These are phyloP conservation scores for Acanthosoma haemorrhoidale DNA, from an alignment of 2,888 invertebrate genomes.

Conservation along the genomic window DNA sequence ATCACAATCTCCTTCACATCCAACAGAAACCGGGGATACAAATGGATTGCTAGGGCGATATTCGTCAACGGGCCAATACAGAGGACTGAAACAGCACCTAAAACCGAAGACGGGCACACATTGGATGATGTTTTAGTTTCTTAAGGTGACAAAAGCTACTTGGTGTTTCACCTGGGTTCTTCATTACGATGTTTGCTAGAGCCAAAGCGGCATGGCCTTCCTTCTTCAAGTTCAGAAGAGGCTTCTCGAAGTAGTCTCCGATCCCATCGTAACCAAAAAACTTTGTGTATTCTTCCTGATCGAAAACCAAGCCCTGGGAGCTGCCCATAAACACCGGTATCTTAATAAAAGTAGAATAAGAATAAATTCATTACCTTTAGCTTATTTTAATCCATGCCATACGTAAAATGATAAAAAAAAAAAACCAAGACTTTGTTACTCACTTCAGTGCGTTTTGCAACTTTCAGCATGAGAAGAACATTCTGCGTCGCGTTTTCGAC, in stretches of 20 bases:
- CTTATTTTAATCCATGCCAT: background rate
- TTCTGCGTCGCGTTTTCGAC: conserved; percentile 50
- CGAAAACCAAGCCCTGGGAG: conserved; percentile 44
- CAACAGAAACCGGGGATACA: conserved; percentile 45
- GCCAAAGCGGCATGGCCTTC: conserved; percentile 48
- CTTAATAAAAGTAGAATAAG: conserved; percentile 43
- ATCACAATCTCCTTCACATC: conserved; percentile 45
- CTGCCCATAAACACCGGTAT: conserved; percentile 51
- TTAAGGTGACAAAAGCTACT: conserved; percentile 48
- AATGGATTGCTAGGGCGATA: conserved; percentile 50
- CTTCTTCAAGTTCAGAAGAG: conserved; percentile 44
- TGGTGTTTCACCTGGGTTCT: conserved; percentile 46
- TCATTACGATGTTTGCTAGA: conserved; percentile 46
- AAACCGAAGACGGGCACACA: conserved; percentile 40
- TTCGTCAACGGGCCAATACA: conserved; percentile 54
- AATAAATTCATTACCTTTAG: background rate
- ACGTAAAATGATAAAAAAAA: no score
- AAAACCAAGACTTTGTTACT: conserved; percentile 38
- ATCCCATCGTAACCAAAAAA: conserved; percentile 51
- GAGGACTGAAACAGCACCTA: conserved; percentile 46
- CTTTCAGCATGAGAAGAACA: conserved; percentile 49
- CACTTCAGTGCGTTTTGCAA: conserved; percentile 46
- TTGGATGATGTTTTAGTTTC: conserved; percentile 45
- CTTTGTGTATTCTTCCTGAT: conserved; percentile 41
- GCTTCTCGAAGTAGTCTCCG: conserved; percentile 47